Evolutionary conservation across 2,113 vertebrate genomes (phyloP).

Genomic region (Cynoglossus semilaevis): DNA sequence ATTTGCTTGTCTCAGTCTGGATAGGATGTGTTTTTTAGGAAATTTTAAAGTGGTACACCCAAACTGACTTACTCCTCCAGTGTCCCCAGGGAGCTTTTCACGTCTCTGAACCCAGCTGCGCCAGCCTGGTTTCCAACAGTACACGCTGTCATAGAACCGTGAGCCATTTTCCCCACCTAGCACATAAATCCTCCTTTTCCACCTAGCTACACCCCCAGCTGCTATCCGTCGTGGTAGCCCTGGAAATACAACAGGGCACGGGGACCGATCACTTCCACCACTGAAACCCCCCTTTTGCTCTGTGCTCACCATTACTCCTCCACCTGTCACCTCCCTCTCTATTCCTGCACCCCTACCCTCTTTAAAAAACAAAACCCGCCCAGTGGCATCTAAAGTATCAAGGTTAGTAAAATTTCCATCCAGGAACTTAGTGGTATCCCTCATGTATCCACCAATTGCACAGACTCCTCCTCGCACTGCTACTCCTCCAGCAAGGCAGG

Average conservation of each 20-base stretch:
- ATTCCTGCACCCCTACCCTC: slow-evolving; percentile 72
- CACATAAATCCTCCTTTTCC: slow-evolving; percentile 82
- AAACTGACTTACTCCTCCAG: slow-evolving; percentile 79
- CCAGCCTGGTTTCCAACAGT: slow-evolving; percentile 84
- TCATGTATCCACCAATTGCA: slow-evolving; percentile 80
- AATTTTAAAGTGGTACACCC: slow-evolving; percentile 81
- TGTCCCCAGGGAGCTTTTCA: slow-evolving; percentile 78
- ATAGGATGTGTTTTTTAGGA: slow-evolving; percentile 80
- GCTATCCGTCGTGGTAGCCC: slow-evolving; percentile 78
- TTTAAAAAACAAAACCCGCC: slow-evolving; percentile 78
- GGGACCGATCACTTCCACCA: slow-evolving; percentile 72
- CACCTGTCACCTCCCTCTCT: slow-evolving; percentile 70
- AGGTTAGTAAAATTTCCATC: slow-evolving; percentile 76
- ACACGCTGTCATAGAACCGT: slow-evolving; percentile 78
- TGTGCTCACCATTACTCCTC: slow-evolving; percentile 44
- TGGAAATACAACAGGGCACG: slow-evolving; percentile 77
- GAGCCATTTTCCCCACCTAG: slow-evolving; percentile 80
- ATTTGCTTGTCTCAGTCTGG: slow-evolving; percentile 73
- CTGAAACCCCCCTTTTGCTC: slow-evolving; percentile 59
- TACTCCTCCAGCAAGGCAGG: slow-evolving; percentile 79
- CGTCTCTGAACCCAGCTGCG: slow-evolving; percentile 82
- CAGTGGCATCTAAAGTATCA: slow-evolving; percentile 79
- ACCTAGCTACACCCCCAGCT: slow-evolving; percentile 77
- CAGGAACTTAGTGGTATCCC: slow-evolving; percentile 78
- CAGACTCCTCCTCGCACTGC: slow-evolving; percentile 80